Base-by-base conservation (phyloP, 2,113 vertebrate species). In the Natator depressus region DNA sequence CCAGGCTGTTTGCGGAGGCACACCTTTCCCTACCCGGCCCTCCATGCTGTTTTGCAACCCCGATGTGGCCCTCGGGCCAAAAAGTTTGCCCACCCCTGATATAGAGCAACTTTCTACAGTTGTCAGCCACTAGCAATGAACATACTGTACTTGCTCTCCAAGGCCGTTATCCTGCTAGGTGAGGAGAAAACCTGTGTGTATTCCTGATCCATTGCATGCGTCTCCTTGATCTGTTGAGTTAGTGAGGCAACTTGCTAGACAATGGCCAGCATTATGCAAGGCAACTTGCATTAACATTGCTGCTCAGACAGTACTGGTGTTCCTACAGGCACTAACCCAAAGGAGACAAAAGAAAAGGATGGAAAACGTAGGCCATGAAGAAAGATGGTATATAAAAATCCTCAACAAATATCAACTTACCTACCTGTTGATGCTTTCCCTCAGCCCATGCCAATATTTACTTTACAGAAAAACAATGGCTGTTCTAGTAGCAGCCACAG, bases 141-240 rank as follows among this genome's bases (percentile, higher is more conserved):
- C 1, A 0, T 3, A 29, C 31, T 35, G 65, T 65, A 19, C 82
- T 69, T 88, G 79, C 12, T 86, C 55, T 84, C 72, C 16, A n/a
- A 16, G 82, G 55, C 14, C 80, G 27, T 80, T 86, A 57, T 88
- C 42, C 75, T 90, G 93, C 89, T 88, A 94, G 92, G 90, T 93
- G 79, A 94, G 91, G 82, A 95, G 80, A 62, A 93, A 85, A 94
- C 38, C 82, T 69, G 89, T 93, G 91, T 85, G 87, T 91, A 90
- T 75, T 95, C 93, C 88, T 90, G 88, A 84, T 9, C 94, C 80
- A 80, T 84, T 84, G 57, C 94, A 84, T 84, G 83, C 54, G 76
- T 75, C 86, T 90, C 93, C 92, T 87, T 91, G 94, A 76, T 85
- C 80, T 89, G 88, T 86, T 94, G 91, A 92, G 89, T 29, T 82